Conservation (phyloP, 1,140 invertebrate species). For the Hyposmocoma kahamanoa region DNA sequence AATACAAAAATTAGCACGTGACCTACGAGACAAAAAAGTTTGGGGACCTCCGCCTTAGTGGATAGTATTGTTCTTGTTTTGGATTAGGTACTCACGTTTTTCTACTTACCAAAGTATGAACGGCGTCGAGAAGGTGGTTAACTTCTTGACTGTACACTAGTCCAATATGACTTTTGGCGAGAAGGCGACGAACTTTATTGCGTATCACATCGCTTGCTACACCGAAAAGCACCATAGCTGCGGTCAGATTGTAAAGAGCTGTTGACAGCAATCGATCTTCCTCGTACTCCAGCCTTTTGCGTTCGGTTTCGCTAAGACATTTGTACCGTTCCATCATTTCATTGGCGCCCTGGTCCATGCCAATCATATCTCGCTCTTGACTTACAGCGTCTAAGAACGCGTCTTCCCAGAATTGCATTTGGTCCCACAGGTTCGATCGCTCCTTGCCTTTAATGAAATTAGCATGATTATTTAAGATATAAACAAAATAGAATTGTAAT, state of each 20-base stretch:
- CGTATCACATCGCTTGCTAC: slow-evolving; percentile 91
- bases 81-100: too few species aligned
- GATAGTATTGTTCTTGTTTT: too few species aligned
- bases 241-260: slow-evolving; percentile 96
- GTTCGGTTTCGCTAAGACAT: slow-evolving; percentile 93
- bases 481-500: too few species aligned
- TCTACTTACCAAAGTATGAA: slow-evolving; percentile 90
- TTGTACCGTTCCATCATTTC: slow-evolving; percentile 99
- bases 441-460: slow-evolving; percentile 63
- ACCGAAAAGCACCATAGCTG: slow-evolving; percentile 96
- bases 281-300: slow-evolving; percentile 97
- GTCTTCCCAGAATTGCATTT: slow-evolving; percentile 99
- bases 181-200: slow-evolving; percentile 92
- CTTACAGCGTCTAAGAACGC: slow-evolving; percentile 98
- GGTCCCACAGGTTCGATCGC: slow-evolving; percentile 95
- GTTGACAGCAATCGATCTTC: slow-evolving; percentile 97
- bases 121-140: slow-evolving; percentile 96
- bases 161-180: slow-evolving; percentile 99
- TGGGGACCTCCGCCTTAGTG: too few species aligned
- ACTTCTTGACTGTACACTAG: slow-evolving; percentile 98
- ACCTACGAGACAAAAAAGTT: too few species aligned
- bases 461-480: too few species aligned
- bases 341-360: slow-evolving; percentile 98
- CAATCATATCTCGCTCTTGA: slow-evolving; percentile 98
- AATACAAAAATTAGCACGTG: too few species aligned